Evolutionary conservation across 2,797 vertebrate species (phyloP).

Genomic region (Rallus crepitans): DNA sequence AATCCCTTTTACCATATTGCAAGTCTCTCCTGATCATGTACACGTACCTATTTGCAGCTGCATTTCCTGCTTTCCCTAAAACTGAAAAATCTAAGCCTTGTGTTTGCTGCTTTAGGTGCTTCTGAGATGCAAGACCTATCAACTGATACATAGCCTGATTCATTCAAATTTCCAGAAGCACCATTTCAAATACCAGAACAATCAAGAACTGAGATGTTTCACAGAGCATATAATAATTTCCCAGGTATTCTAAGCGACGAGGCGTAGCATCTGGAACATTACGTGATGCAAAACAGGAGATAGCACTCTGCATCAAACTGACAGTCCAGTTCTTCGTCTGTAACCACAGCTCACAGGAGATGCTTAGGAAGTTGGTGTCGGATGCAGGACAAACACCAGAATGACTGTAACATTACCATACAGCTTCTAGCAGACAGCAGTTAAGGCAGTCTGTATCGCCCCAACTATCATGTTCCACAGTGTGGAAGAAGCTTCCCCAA

Average conservation of each 20-base stretch:
- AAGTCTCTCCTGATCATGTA: background rate
- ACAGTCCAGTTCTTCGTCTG: background rate
- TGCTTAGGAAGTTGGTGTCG: background rate
- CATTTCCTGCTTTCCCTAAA: background rate
- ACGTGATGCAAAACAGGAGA: background rate
- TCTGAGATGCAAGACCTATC: background rate
- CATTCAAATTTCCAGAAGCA: background rate
- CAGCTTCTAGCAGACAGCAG: background rate
- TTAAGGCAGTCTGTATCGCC: background rate
- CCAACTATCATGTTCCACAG: background rate
- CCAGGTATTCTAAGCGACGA: background rate
- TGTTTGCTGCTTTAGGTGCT: background rate
- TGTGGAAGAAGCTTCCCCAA: background rate
- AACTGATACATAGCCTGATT: background rate
- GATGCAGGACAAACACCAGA: background rate
- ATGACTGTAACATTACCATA: background rate
- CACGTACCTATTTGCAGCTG: background rate
- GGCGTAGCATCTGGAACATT: background rate
- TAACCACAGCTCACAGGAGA: background rate
- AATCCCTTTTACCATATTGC: background rate
- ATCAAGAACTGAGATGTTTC: background rate
- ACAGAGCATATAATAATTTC: background rate
- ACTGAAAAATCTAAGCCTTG: background rate
- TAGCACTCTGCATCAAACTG: background rate
- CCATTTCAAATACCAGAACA: background rate